Conservation (phyloP, 2,113 vertebrate species). For the Salvelinus fontinalis region DNA sequence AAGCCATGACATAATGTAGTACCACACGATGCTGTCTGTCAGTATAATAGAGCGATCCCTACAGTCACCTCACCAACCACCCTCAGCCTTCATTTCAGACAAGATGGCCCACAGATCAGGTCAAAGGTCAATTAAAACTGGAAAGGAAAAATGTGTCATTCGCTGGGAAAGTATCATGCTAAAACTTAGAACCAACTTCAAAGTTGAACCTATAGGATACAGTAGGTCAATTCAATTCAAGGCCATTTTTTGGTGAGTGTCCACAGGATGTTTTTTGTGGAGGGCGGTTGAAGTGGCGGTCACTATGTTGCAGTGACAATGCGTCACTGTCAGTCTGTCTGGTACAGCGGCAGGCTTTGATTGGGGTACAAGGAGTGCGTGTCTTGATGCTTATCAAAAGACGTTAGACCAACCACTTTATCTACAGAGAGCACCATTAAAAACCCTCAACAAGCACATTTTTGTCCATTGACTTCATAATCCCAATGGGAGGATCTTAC, state of each 20-base stretch:
- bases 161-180: slow-evolving; percentile 35
- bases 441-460: slow-evolving; percentile 35
- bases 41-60: slow-evolving; percentile 37
- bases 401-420: slow-evolving; percentile 33
- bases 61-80: slow-evolving; percentile 35
- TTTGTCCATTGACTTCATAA: slow-evolving; percentile 16
- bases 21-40: too few relatives aligned
- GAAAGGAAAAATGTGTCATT: slow-evolving; percentile 45
- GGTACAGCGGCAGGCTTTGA: slow-evolving; percentile 41
- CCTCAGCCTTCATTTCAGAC: background rate
- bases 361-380: background rate
- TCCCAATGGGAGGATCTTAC: background rate
- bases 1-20: slow-evolving; percentile 36
- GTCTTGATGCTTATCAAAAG: slow-evolving; percentile 45
- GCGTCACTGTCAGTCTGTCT: slow-evolving; percentile 9
- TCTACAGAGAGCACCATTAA: slow-evolving; percentile 33
- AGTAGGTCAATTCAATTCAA: slow-evolving; percentile 15
- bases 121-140: slow-evolving; percentile 42
- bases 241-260: slow-evolving; percentile 23
- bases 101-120: slow-evolving; percentile 20
- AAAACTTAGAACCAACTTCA: slow-evolving; percentile 26
- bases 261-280: slow-evolving; percentile 35
- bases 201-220: slow-evolving; percentile 14
- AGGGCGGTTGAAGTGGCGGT: slow-evolving; percentile 39
- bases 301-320: slow-evolving; percentile 29